These are phyloP conservation scores for Ranitomeya imitator DNA, from an alignment of 2,113 vertebrate genomes.

Conservation along the genomic window DNA sequence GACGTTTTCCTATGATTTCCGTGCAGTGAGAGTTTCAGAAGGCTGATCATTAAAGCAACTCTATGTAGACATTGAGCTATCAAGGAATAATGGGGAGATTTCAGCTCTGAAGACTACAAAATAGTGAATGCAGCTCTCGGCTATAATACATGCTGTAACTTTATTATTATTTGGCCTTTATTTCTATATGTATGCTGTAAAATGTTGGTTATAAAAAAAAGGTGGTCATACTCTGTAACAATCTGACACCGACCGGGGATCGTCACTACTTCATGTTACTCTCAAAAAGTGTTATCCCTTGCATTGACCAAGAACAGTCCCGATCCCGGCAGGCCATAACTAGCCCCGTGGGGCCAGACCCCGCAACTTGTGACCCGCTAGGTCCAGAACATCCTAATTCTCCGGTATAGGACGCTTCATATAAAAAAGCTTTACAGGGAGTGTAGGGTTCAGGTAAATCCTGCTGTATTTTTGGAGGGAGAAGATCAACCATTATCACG, in stretches of 20 bases:
- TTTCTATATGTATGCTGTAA: neutral
- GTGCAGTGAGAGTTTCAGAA: too few relatives aligned
- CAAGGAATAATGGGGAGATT: neutral
- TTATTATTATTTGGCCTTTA: neutral
- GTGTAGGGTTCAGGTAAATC: neutral
- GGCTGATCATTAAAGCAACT: too few relatives aligned
- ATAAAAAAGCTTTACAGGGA: neutral
- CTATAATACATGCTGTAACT: neutral
- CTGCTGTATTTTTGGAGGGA: neutral
- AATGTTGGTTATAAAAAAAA: neutral
- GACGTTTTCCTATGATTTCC: too few relatives aligned
- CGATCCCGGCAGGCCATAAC: neutral
- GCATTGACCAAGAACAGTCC: too few relatives aligned
- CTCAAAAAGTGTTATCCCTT: too few relatives aligned
- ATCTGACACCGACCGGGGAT: too few relatives aligned
- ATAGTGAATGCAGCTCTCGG: neutral
- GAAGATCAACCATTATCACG: neutral
- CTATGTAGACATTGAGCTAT: too few relatives aligned
- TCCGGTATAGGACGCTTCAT: neutral
- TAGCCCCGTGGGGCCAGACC: neutral
- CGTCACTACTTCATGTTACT: too few relatives aligned
- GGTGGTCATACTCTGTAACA: too few relatives aligned
- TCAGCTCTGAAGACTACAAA: neutral
- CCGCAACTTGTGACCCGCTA: neutral
- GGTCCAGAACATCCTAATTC: neutral